Evolutionary conservation across 1,140 invertebrate species (phyloP).

Genomic region (Parasteatoda tepidariorum): DNA sequence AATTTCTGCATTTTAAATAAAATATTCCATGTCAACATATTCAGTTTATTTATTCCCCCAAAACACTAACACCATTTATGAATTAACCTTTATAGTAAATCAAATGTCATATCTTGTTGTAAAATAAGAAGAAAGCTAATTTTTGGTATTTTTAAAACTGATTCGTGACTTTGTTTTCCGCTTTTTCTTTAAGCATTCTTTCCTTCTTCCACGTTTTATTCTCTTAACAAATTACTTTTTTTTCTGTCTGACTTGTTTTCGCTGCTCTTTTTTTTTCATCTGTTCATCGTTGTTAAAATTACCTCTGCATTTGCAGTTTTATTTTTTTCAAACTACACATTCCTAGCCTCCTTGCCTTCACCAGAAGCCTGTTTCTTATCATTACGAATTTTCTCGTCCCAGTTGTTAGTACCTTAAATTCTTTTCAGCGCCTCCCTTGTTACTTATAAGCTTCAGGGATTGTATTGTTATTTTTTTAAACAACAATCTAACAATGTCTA

Average conservation of each 20-base stretch:
- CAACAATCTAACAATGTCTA: slow-evolving; percentile 19
- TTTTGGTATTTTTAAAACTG: slow-evolving; percentile 23
- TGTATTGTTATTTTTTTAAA: neutral
- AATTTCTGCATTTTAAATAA: too few relatives aligned
- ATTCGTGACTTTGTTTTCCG: slow-evolving; percentile 10
- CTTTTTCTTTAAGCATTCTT: neutral
- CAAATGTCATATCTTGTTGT: neutral
- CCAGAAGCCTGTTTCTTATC: slow-evolving; percentile 17
- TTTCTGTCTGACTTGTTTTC: slow-evolving; percentile 18
- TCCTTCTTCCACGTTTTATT: neutral
- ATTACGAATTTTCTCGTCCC: slow-evolving; percentile 24
- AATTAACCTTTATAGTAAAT: too few relatives aligned
- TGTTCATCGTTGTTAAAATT: slow-evolving; percentile 39
- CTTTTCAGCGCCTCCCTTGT: slow-evolving; percentile 12
- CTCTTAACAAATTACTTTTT: slow-evolving; percentile 12
- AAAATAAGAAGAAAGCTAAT: slow-evolving; percentile 15
- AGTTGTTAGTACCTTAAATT: slow-evolving; percentile 22
- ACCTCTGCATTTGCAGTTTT: slow-evolving; percentile 22
- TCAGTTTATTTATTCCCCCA: too few relatives aligned
- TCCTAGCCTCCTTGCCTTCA: neutral
- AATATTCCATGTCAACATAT: too few relatives aligned
- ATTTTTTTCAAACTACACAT: slow-evolving; percentile 6
- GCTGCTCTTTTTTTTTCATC: neutral
- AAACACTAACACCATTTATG: too few relatives aligned
- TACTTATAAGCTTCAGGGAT: slow-evolving; percentile 15